A percentile compares a stretch with the other conserved stretches of the same genome.
Conservation (phyloP, 2,797 vertebrate genomes). For the Pseudochirops corinnae region DNA sequence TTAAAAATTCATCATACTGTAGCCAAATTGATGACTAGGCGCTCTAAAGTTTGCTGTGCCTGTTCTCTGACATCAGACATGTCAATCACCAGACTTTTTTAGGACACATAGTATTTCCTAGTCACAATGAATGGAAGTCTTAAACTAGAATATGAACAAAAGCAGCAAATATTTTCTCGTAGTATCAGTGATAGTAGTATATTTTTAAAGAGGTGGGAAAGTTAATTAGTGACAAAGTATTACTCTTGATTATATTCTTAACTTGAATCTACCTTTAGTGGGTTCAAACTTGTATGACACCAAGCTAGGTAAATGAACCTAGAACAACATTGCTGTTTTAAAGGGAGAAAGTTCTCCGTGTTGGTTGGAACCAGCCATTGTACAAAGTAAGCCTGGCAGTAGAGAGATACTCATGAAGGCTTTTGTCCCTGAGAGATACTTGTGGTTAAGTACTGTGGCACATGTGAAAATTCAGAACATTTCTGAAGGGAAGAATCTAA, state of each 20-base stretch:
- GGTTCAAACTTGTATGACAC: neutral
- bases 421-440: neutral
- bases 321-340: neutral
- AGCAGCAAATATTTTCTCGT: slow-evolving; percentile 7
- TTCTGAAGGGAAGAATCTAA: neutral
- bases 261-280: neutral
- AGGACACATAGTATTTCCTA: neutral
- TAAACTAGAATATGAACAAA: neutral
- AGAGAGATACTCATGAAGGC: neutral
- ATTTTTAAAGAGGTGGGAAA: neutral
- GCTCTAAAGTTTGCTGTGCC: neutral
- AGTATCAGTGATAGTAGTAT: neutral
- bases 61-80: neutral
- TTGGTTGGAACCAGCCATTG: neutral
- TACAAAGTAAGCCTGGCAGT: slow-evolving; percentile 40
- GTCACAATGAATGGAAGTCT: neutral
- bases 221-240: neutral
- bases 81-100: neutral
- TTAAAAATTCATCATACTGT: neutral
- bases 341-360: neutral
- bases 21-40: neutral
- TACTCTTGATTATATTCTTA: slow-evolving; percentile 21
- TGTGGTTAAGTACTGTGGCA: slow-evolving; percentile 1
- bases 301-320: neutral
- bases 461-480: neutral